Base-by-base conservation (phyloP, 2,888 invertebrate species). In the Scrobipalpa costella region DNA sequence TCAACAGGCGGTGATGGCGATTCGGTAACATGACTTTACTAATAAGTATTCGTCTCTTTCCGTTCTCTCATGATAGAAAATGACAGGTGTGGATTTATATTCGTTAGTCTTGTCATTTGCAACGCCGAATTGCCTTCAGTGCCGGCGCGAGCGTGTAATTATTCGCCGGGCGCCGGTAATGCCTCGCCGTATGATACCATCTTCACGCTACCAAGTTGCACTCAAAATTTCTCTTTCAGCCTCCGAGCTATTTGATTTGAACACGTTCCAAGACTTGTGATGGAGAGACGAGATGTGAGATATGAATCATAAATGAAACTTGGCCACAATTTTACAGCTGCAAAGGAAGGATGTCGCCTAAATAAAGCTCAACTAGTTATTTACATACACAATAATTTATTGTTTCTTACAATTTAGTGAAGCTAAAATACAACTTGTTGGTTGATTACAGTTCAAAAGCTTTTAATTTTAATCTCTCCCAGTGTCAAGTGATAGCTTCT, bases 321-420 rank as follows among this genome's bases (percentile, higher is more conserved):
- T 33, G 34, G 62, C 33, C 60, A 27, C 44, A 33, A 40, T 67
- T 69, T 72, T 66, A 76, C 77, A 75, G 75, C 80, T 72, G 76
- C 80, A 76, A 75, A 75, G 69, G 75, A 73, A 83, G 88, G 87
- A 84, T 80, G 71, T 76, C 69, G 75, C 90, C 89, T 88, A 84
- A 90, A 91, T 90, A 90, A 90, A 90, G 85, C 83, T 86, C 90
- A 84, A 77, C 75, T 75, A 80, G 74, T 86, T 90, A 91, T 91
- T 89, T 91, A 91, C 91, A 91, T 90, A 90, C 90, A 90, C 91
- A 91, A 91, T 91, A 91, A 91, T 91, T 91, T 91, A 91, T 91
- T 91, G 90, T 90, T 90, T 85, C 90, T 91, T 91, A 91, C 88
- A 90, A 90, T 90, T 90, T 90, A 91, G 85, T 87, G 90, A 91